These are phyloP conservation scores for Diadumene lineata DNA, from an alignment of 92 coral and sea anemone species.

Conservation along the genomic window DNA sequence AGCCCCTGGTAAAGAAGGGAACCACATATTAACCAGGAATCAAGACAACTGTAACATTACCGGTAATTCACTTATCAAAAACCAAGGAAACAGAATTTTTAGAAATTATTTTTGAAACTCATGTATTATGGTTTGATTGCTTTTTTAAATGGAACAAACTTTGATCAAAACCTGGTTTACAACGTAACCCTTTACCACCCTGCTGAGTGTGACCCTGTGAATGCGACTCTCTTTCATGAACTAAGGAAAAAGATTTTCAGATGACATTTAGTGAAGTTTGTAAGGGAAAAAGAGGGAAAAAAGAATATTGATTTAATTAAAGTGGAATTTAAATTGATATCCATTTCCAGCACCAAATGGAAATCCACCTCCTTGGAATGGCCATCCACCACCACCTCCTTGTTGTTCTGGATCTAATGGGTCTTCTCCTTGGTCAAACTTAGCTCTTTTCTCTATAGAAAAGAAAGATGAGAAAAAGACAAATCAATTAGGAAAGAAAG, in stretches of 20 bases:
- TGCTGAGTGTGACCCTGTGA: background rate
- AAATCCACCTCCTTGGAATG: slow-evolving; percentile 85
- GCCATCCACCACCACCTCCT: slow-evolving; percentile 81
- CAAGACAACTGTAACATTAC: too few relatives aligned
- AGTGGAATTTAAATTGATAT: slow-evolving; percentile 97
- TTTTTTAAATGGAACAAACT: too few relatives aligned
- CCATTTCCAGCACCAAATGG: slow-evolving; percentile 89
- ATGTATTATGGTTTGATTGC: too few relatives aligned
- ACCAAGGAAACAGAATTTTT: too few relatives aligned
- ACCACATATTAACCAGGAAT: too few relatives aligned
- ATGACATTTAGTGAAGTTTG: background rate
- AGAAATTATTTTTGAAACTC: too few relatives aligned
- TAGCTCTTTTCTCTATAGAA: slow-evolving; percentile 78
- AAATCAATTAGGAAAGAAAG: background rate
- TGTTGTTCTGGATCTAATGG: slow-evolving; percentile 98
- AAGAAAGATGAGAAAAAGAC: background rate
- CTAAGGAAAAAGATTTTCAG: background rate
- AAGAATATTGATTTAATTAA: slow-evolving; percentile 49
- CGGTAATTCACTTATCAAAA: too few relatives aligned
- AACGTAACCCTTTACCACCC: background rate
- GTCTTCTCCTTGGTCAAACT: slow-evolving; percentile 95
- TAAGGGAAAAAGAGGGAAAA: background rate
- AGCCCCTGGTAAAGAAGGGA: too few relatives aligned
- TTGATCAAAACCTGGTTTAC: too few relatives aligned
- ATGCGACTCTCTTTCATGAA: background rate